A percentile compares a stretch with the other conserved stretches of the same genome.
Conservation (phyloP, 2,888 invertebrate species). For the Zele albiditarsus region DNA sequence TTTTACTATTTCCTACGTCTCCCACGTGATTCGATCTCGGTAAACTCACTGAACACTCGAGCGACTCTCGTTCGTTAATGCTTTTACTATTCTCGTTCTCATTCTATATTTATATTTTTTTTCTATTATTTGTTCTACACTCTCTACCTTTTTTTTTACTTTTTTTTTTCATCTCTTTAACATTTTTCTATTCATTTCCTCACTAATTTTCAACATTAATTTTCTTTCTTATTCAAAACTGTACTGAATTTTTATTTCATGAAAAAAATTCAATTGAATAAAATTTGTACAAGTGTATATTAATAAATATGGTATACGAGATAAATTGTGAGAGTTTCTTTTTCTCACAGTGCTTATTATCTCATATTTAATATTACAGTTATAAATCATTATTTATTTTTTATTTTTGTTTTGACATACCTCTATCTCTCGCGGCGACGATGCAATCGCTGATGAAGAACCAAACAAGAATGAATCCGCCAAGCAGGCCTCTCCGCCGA, state of each 20-base stretch:
- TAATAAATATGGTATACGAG: background rate
- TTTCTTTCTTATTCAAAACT: background rate
- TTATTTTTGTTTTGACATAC: slow-evolving; percentile 56
- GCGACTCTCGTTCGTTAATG: slow-evolving; percentile 60
- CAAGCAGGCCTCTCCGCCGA: slow-evolving; percentile 70
- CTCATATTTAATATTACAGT: background rate
- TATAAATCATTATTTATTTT: background rate
- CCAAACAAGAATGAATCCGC: slow-evolving; percentile 68
- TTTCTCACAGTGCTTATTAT: background rate
- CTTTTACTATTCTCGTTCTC: slow-evolving; percentile 45
- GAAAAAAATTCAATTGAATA: background rate
- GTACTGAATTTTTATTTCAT: background rate
- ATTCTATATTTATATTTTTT: background rate
- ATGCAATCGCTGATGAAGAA: slow-evolving; percentile 66
- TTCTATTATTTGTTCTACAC: no score
- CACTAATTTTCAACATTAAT: background rate
- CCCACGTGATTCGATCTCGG: slow-evolving; percentile 46
- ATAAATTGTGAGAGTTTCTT: background rate
- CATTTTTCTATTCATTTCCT: slow-evolving; percentile 31
- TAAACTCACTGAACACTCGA: slow-evolving; percentile 56
- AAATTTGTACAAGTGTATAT: background rate
- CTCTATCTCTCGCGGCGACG: slow-evolving; percentile 68
- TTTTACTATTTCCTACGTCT: slow-evolving; percentile 32
- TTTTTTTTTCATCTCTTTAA: slow-evolving; percentile 29
- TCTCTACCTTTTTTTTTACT: slow-evolving; percentile 13